These are phyloP conservation scores for Hypolimnas misippus DNA, from an alignment of 2,888 invertebrate species.

Conservation along the genomic window DNA sequence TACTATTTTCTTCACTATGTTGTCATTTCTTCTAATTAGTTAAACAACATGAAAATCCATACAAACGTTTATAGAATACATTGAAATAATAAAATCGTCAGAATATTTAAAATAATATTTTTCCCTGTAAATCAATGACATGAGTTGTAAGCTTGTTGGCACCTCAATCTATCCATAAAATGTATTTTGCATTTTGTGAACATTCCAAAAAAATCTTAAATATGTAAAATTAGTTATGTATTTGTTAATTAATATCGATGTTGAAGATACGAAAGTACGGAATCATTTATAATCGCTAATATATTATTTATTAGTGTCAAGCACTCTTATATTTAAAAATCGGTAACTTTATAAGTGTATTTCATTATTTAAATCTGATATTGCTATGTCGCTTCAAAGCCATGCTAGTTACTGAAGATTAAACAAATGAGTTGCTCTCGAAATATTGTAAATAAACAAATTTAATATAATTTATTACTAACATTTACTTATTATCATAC, in stretches of 20 bases:
- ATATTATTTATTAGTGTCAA: conserved; percentile 7
- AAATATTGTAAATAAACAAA: conserved; percentile 9
- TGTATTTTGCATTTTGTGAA: conserved; percentile 7
- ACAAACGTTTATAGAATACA: not conserved
- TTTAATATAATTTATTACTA: conserved; percentile 10
- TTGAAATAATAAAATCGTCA: too few species aligned
- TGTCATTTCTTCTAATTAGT: not conserved
- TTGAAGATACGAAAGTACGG: conserved; percentile 5
- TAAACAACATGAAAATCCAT: not conserved
- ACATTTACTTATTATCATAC: not conserved
- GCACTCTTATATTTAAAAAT: not conserved
- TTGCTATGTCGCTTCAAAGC: not conserved
- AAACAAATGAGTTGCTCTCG: conserved; percentile 10
- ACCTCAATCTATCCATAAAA: conserved; percentile 2
- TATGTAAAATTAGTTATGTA: conserved; percentile 7
- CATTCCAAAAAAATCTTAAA: conserved; percentile 9
- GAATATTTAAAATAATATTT: not conserved
- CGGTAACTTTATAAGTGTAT: conserved; percentile 3
- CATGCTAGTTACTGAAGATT: conserved; percentile 2
- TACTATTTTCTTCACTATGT: not conserved
- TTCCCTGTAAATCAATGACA: not conserved
- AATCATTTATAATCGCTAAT: conserved; percentile 12
- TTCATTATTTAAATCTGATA: not conserved
- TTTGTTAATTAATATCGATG: conserved; percentile 5
- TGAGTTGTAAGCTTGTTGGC: not conserved